Evolutionary conservation across 2,113 vertebrate genomes (phyloP).

Genomic region (Megaceryle maxima): DNA sequence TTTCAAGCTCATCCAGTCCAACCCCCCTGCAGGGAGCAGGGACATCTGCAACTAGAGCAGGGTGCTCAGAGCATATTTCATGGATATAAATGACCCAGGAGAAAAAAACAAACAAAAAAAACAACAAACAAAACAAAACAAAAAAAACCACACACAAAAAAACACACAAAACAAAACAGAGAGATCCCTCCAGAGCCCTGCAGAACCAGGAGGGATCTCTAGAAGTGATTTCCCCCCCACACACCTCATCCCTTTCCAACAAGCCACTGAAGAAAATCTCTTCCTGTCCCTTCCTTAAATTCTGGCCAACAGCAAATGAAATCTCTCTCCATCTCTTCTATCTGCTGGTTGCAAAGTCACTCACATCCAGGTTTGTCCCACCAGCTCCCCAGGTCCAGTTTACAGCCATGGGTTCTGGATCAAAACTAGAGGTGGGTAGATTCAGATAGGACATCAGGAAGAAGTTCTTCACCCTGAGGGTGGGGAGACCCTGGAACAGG

Average conservation of each 20-base stretch:
- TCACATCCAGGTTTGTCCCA: not conserved
- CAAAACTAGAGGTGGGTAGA: too few relatives aligned
- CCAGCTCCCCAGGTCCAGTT: not conserved
- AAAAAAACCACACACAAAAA: too few relatives aligned
- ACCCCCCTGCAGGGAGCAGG: too few relatives aligned
- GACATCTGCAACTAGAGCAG: too few relatives aligned
- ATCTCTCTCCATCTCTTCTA: not conserved
- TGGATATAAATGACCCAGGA: not conserved
- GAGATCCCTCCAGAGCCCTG: not conserved
- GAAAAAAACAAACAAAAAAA: not conserved
- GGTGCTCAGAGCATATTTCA: too few relatives aligned
- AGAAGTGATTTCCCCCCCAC: not conserved
- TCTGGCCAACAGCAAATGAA: not conserved
- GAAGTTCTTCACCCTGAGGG: too few relatives aligned
- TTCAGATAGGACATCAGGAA: too few relatives aligned
- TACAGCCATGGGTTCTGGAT: not conserved
- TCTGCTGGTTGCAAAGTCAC: not conserved
- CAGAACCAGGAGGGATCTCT: not conserved
- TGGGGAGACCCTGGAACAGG: too few relatives aligned
- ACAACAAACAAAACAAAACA: too few relatives aligned
- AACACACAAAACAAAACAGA: too few relatives aligned
- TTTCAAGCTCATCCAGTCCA: too few relatives aligned
- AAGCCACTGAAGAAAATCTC: not conserved
- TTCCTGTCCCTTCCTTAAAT: not conserved
- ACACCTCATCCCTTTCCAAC: not conserved